Percentiles rank a stretch among this genome's conserved stretches.
Evolutionary conservation across 92 coral and sea anemone species (phyloP).

Genomic region (Chrysogorgia sp.): DNA sequence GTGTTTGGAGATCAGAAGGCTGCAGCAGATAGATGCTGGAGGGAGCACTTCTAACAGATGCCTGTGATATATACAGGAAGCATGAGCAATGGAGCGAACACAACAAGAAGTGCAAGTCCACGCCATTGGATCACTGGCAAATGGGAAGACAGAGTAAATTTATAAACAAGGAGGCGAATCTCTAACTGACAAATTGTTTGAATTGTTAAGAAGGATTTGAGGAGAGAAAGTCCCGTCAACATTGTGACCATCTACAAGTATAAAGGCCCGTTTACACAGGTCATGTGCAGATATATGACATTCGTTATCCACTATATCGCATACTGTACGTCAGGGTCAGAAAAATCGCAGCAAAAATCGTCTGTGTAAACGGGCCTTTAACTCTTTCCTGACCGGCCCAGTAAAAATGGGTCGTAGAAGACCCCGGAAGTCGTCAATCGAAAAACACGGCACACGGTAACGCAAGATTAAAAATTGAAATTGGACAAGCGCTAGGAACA

Average conservation of each 20-base stretch:
- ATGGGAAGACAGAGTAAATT: slow-evolving; percentile 38
- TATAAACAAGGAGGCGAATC: slow-evolving; percentile 22
- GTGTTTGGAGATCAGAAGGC: neutral
- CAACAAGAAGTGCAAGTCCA: neutral
- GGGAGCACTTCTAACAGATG: neutral
- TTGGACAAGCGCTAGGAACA: too few species aligned
- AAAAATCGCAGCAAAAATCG: too few species aligned
- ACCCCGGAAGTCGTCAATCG: too few species aligned
- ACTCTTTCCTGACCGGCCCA: too few species aligned
- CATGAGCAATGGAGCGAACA: neutral
- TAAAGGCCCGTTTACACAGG: too few species aligned
- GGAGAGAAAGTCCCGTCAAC: slow-evolving; percentile 30
- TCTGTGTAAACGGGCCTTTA: too few species aligned
- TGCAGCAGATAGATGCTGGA: neutral
- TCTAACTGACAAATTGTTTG: slow-evolving; percentile 6
- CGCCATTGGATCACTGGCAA: neutral
- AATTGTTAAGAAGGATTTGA: slow-evolving; percentile 20
- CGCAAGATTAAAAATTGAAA: too few species aligned
- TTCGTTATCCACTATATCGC: too few species aligned
- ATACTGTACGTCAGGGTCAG: too few species aligned
- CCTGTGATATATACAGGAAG: neutral
- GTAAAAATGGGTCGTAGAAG: too few species aligned
- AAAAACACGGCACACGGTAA: too few species aligned
- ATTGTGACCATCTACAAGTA: slow-evolving; percentile 48
- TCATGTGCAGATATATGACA: too few species aligned